Conservation (phyloP, 2,888 invertebrate genomes). For the Philereme vetulata region DNA sequence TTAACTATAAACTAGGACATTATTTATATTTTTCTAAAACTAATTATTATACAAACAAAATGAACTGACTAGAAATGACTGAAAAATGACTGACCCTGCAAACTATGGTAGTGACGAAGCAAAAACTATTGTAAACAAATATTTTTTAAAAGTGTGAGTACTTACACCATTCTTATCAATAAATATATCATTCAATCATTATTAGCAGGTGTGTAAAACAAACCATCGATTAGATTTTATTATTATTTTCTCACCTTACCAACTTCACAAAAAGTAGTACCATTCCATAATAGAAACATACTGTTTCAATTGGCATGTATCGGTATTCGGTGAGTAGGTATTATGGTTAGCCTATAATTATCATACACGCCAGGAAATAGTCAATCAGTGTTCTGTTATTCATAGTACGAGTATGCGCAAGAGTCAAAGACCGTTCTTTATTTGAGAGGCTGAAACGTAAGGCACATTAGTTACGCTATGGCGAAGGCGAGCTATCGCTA, state of each 20-base stretch:
- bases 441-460: constrained; percentile 56
- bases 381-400: constrained; percentile 62
- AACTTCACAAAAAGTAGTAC: constrained; percentile 44
- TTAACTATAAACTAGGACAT: no score
- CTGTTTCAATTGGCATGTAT: constrained; percentile 53
- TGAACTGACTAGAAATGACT: no score
- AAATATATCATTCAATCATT: no score
- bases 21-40: no score
- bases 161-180: no score
- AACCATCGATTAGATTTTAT: constrained; percentile 46
- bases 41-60: no score
- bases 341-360: constrained; percentile 51
- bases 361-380: constrained; percentile 56
- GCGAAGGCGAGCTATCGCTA: constrained; percentile 50
- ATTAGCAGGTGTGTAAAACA: constrained; percentile 35
- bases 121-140: no score
- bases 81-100: no score
- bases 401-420: constrained; percentile 47
- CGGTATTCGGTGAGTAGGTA: no score
- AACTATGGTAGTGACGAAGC: no score
- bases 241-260: constrained; percentile 44
- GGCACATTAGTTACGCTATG: constrained; percentile 65
- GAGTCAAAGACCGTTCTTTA: constrained; percentile 69
- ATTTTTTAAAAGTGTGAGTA: no score
- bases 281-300: constrained; percentile 47